Percentiles rank a stretch among this genome's conserved stretches.
phyloP scores from a whole-genome alignment of 2,888 invertebrate genomes.

The Schrankia costaestrigalis region DNA sequence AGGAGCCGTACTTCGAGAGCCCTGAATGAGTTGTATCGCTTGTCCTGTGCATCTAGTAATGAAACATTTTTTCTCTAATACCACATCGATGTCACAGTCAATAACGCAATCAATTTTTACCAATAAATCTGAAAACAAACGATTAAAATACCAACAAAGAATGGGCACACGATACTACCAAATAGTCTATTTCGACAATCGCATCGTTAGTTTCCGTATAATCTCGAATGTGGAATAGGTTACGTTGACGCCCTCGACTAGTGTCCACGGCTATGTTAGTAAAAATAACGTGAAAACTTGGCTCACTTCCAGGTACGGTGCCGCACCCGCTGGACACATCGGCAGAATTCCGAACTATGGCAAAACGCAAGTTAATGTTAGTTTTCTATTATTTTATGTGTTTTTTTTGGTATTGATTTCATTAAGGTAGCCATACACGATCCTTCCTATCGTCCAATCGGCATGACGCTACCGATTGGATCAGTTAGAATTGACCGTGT shows the following conservation, averaged over 20 bases:
- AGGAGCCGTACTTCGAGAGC: no score
- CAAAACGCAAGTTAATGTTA: conserved; percentile 72
- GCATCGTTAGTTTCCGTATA: conserved; percentile 24
- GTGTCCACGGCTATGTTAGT: conserved; percentile 43
- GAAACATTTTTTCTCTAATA: no score
- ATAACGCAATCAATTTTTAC: no score
- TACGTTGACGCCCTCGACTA: conserved; percentile 36
- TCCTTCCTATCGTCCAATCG: no score
- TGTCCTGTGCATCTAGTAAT: no score
- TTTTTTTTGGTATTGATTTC: neutral
- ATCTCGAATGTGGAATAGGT: conserved; percentile 49
- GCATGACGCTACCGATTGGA: no score
- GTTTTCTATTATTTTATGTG: conserved; percentile 26
- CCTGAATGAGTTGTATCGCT: no score
- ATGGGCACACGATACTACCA: conserved; percentile 13
- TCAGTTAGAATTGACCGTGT: no score
- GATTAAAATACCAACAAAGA: conserved; percentile 15
- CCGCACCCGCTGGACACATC: conserved; percentile 61
- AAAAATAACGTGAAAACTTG: conserved; percentile 71
- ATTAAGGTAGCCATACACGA: no score
- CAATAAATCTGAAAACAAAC: no score
- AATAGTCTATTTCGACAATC: conserved; percentile 16
- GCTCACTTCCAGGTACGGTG: conserved; percentile 71
- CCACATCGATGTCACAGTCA: no score
- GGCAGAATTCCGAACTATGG: conserved; percentile 76